Evolutionary conservation across 2,113 vertebrate genomes (phyloP), one percentile per base, ranked within the genome.

Genomic region (Elachura formosa): DNA sequence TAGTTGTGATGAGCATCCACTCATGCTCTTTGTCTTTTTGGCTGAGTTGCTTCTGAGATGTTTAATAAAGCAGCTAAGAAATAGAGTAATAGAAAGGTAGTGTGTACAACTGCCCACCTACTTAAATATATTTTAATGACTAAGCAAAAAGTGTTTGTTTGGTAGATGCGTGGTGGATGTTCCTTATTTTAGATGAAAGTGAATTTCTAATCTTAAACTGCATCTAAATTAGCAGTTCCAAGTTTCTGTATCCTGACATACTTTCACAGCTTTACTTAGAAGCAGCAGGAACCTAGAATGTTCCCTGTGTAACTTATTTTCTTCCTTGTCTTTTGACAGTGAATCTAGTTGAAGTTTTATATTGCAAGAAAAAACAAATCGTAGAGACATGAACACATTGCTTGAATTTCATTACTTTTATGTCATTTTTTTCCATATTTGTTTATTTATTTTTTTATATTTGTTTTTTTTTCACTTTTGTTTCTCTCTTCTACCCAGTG

Each of bases 131-230:
- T 63, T 93, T 66, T 80, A 77, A 63, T 77, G 80, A 86, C 62
- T 76, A 64, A 78, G 68, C 77, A 93, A 81, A 87, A 87, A 13
- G 15, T 80, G 24, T 48, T 55, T 84, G 23, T 84, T 92, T 91
- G 36, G 19, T 72, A 82, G 62, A 64, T 13, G 3, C n/a, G 10
- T 75, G 41, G 69, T 78, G 52, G 33, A 49, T 75, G 43, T 71
- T 95, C 84, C 84, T 92, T 81, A 71, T 67, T 94, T 88, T 69
- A 89, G 64, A 81, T 93, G 43, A 90, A 88, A 94, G 68, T 94
- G 45, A 71, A 84, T 81, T 89, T 94, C 40, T 93, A 81, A 92
- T 96, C 61, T 80, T 45, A 74, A 86, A 0, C 10, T 92, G 51
- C 83, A 58, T 77, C 51, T 86, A 63, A 90, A 55, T 90, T 66